These are phyloP conservation scores for Hetaerina titia DNA, from an alignment of 2,888 invertebrate genomes.

Conservation along the genomic window DNA sequence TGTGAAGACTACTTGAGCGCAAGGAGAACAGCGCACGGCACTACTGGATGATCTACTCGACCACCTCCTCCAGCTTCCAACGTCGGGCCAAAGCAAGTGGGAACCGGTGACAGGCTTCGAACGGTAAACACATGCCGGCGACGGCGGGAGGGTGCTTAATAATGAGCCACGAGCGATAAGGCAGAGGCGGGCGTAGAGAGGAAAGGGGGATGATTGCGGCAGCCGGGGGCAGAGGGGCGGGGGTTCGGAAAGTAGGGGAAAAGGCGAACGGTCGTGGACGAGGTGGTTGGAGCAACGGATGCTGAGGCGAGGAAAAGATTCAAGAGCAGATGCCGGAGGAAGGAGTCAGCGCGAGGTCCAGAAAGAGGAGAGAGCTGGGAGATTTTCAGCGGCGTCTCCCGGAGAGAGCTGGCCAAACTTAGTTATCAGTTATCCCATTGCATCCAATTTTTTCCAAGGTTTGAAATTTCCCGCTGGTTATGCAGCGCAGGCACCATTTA, in stretches of 20 bases:
- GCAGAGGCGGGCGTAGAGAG: background rate
- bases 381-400: background rate
- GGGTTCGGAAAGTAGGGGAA: background rate
- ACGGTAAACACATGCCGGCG: conserved; percentile 34
- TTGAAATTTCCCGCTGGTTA: background rate
- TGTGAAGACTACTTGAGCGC: background rate
- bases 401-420: background rate
- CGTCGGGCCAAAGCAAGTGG: background rate
- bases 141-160: conserved; percentile 21
- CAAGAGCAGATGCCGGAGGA: background rate
- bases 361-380: background rate
- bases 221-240: background rate
- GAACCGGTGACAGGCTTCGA: conserved; percentile 27
- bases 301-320: background rate
- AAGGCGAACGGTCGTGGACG: conserved; percentile 15
- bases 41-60: background rate
- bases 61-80: background rate
- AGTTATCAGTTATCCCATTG: background rate
- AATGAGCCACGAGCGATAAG: conserved; percentile 27
- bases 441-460: background rate
- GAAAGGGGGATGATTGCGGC: background rate
- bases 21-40: background rate
- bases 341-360: background rate
- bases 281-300: background rate
- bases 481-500: background rate